Evolutionary conservation across 2,113 vertebrate genomes (phyloP).

Genomic region (Lepus americanus): DNA sequence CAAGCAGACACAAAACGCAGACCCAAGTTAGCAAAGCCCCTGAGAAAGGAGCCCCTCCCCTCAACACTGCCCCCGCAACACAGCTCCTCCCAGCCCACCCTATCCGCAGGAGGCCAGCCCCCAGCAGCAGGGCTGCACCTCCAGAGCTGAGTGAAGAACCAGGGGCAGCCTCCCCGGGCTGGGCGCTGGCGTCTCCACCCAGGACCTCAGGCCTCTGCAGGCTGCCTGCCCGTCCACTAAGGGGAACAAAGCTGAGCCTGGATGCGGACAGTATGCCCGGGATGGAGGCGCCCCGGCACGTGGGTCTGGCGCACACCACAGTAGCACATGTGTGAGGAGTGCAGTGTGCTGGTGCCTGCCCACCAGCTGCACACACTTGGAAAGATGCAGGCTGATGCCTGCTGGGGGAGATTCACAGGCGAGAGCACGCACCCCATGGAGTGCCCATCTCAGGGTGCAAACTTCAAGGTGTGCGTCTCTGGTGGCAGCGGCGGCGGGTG

Average conservation of each 20-base stretch:
- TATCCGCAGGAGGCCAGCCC: neutral
- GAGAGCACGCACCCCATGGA: no score
- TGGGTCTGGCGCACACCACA: neutral
- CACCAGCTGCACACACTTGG: no score
- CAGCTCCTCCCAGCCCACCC: neutral
- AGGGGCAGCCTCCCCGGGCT: accelerated
- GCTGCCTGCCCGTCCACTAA: neutral
- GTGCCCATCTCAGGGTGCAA: no score
- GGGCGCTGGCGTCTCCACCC: neutral
- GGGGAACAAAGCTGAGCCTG: neutral
- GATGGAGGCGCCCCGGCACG: accelerated
- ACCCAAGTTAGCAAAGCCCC: neutral
- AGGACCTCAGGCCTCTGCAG: neutral
- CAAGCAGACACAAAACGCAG: neutral
- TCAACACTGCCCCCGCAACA: no score
- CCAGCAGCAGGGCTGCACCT: neutral
- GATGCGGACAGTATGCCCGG: no score
- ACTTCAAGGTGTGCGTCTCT: no score
- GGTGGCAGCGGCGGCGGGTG: no score
- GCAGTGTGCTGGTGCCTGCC: accelerated
- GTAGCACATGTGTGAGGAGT: neutral
- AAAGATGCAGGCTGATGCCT: no score
- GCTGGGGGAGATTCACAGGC: no score
- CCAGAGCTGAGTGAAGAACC: neutral
- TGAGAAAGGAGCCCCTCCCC: neutral